Percentiles rank a stretch among this genome's conserved stretches.
Evolutionary conservation across 2,888 invertebrate species (phyloP).

Genomic region (Papilio gigon): DNA sequence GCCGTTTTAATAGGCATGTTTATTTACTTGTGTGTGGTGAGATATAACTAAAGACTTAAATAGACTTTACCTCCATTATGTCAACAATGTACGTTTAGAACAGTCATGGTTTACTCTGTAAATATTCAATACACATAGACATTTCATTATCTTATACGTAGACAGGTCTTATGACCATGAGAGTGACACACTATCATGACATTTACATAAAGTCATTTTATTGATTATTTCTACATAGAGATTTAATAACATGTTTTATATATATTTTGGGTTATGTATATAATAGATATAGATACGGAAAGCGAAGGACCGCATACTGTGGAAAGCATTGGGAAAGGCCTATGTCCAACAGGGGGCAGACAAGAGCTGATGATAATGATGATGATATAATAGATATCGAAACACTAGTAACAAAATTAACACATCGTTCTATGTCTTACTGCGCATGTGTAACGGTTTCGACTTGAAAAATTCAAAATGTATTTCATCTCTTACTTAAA

Average conservation of each 20-base stretch:
- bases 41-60: not conserved
- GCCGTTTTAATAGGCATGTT: not conserved
- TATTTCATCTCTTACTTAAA: not conserved
- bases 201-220: not conserved
- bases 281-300: too few species aligned
- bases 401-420: not conserved
- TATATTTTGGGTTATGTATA: not conserved
- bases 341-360: too few species aligned
- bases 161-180: not conserved
- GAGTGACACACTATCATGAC: not conserved
- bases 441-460: slow-evolving; percentile 4
- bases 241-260: not conserved
- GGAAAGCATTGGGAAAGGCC: too few species aligned
- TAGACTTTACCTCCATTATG: not conserved
- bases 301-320: too few species aligned
- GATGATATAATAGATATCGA: not conserved
- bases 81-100: not conserved
- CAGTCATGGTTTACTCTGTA: not conserved
- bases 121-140: not conserved
- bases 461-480: not conserved
- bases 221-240: not conserved
- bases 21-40: not conserved
- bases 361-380: too few species aligned
- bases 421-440: not conserved
- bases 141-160: not conserved